phyloP scores from a whole-genome alignment of 2,797 vertebrate genomes.

The Gadopsis marmoratus region DNA sequence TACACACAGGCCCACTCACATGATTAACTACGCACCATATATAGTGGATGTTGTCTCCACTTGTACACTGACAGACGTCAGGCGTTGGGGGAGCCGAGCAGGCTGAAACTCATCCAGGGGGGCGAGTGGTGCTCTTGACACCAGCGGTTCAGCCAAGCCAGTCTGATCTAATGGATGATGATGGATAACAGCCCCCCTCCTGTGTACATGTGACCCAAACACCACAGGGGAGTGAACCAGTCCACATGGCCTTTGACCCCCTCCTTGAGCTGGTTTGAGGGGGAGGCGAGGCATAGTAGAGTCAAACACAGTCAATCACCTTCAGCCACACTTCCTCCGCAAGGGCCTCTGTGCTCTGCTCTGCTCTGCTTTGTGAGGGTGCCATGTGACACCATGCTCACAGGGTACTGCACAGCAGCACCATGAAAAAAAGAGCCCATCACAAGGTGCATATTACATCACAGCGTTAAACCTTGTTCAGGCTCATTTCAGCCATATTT shows the following conservation, averaged over 20 bases:
- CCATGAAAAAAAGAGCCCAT: neutral
- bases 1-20: neutral
- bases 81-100: conserved; percentile 14
- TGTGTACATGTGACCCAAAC: conserved; percentile 68
- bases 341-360: conserved; percentile 7
- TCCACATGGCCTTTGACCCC: conserved; percentile 64
- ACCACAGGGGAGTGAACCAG: conserved; percentile 60
- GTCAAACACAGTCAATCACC: conserved; percentile 62
- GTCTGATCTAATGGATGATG: conserved; percentile 69
- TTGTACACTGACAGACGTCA: conserved; percentile 19
- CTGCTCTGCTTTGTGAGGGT: conserved; percentile 8
- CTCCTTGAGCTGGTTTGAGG: conserved; percentile 38
- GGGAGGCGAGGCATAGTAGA: conserved; percentile 34
- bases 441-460: neutral
- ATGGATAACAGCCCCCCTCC: conserved; percentile 63
- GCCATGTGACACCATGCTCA: conserved; percentile 27
- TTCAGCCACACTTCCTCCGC: conserved; percentile 51
- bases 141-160: conserved; percentile 35
- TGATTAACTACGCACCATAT: neutral
- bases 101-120: conserved; percentile 20
- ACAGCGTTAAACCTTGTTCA: neutral
- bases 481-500: neutral
- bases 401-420: neutral
- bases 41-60: neutral
- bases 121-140: conserved; percentile 31